Base-by-base conservation (phyloP, 35 echinoderm and acorn worm species). In the Strongylocentrotus purpuratus region DNA sequence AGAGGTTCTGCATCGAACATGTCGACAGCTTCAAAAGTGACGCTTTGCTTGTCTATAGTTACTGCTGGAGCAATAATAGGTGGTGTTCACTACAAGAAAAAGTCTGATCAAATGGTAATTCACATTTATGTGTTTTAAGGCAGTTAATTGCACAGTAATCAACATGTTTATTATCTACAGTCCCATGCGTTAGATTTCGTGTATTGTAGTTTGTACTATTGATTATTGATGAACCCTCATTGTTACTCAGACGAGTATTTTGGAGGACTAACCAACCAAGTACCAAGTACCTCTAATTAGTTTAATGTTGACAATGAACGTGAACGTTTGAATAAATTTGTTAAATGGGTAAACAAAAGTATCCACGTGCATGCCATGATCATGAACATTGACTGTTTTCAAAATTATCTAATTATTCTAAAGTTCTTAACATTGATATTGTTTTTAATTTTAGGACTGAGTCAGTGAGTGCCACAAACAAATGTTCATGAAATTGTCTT, bases 1-100 rank as follows among this genome's bases (percentile, higher is more conserved):
- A 31, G 11, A 20, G 5, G 61, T 70, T 33, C 32, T 85, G 25
- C 46, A 11, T 12, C 33, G 13, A 87, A 95, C 61, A 97, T 97
- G 97, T 97, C 97, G 20, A 96, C 97, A 65, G 95, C 94, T 87
- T 95, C 97, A 11, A 97, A 96, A 86, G 94, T 97, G 87, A 95
- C 97, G 15, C 45, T 97, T 58, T 90, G 94, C 31, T 32, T 95
- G 31, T 97, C 97, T 31, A 52, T 97, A 33, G 88, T 97, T 32
- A 94, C 92, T 33, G 86, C 97, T 88, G 94, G 70, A 71, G 94
- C 94, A 17, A 96, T 97, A 31, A 97, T 96, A 59, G 46, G 85
- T 61, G 95, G 95, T 32, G 97, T 97, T 85, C 97, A 97, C 59
- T 87, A 94, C 71, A 95, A 96, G 86, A 96, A 97, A 88, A 95